Evolutionary conservation across 2,888 invertebrate genomes (phyloP).

Genomic region (Argynnis bischoffii): DNA sequence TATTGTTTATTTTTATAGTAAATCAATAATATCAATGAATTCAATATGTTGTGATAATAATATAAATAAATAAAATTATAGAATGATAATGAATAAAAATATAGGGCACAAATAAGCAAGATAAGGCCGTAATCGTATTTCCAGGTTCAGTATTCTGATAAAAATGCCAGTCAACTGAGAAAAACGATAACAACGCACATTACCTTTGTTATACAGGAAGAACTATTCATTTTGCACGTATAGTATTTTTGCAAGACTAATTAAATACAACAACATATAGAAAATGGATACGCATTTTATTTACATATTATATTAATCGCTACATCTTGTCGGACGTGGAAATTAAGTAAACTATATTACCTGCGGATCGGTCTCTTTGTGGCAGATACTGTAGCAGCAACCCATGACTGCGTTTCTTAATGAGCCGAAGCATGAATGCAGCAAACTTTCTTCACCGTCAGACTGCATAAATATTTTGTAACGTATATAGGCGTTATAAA

Average conservation of each 20-base stretch:
- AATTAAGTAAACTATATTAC: constrained; percentile 58
- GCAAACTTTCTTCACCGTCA: constrained; percentile 67
- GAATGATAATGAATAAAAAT: constrained; percentile 16
- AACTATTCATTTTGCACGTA: background rate
- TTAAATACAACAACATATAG: constrained; percentile 5
- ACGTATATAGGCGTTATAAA: constrained; percentile 66
- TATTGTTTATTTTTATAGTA: too few species aligned
- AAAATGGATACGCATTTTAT: constrained; percentile 21
- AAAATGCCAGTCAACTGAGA: constrained; percentile 57
- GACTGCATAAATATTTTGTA: constrained; percentile 78
- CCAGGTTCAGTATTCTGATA: constrained; percentile 40
- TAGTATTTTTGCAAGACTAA: constrained; percentile 4
- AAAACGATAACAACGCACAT: constrained; percentile 47
- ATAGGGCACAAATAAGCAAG: constrained; percentile 15
- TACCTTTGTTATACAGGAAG: constrained; percentile 19
- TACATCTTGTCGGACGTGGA: constrained; percentile 30
- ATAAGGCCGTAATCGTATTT: constrained; percentile 31
- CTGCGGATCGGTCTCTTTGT: constrained; percentile 86
- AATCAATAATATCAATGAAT: too few species aligned
- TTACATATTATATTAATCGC: constrained; percentile 14
- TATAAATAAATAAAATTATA: background rate
- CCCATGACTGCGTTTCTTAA: constrained; percentile 82
- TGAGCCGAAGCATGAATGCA: constrained; percentile 79
- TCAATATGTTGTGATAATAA: background rate
- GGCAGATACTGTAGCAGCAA: constrained; percentile 88